A percentile compares a stretch with the other conserved stretches of the same genome.
Evolutionary conservation across 64 coral and sea anemone genomes (phyloP).

Genomic region (Stichodactyla helianthus): DNA sequence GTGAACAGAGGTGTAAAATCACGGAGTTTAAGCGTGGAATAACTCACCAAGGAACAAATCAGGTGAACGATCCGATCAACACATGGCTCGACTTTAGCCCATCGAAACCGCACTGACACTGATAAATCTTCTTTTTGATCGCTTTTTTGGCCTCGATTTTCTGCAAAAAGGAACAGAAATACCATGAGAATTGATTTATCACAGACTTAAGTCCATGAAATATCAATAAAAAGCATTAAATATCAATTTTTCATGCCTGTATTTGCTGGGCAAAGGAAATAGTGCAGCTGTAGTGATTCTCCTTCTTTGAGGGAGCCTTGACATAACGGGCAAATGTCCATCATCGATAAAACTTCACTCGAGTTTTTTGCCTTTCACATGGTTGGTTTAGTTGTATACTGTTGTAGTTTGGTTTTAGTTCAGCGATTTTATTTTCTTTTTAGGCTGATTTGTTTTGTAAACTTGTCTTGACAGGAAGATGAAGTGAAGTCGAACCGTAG

Average conservation of each 20-base stretch:
- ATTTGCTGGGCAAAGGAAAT: constrained; percentile 46
- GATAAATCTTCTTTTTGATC: neutral
- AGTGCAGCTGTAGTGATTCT: constrained; percentile 61
- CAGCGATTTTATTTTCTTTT: neutral
- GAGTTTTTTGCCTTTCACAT: neutral
- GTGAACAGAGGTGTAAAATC: neutral
- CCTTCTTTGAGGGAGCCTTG: constrained; percentile 28
- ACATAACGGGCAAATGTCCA: constrained; percentile 50
- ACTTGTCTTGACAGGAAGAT: constrained; percentile 1
- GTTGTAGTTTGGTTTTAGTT: neutral
- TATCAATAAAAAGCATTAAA: neutral
- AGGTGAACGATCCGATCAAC: constrained; percentile 59
- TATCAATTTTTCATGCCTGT: constrained; percentile 10
- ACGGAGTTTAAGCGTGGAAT: neutral
- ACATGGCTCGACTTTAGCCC: constrained; percentile 63
- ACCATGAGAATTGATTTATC: neutral
- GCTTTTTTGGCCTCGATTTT: neutral
- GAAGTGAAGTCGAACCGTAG: neutral
- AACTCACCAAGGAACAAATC: constrained; percentile 71
- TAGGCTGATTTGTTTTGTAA: neutral
- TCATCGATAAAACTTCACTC: neutral
- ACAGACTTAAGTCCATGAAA: neutral
- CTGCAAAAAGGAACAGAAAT: neutral
- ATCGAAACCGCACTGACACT: constrained; percentile 56
- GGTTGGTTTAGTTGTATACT: neutral